Conservation (phyloP, 2,113 vertebrate genomes). For the Thalassoma bifasciatum region DNA sequence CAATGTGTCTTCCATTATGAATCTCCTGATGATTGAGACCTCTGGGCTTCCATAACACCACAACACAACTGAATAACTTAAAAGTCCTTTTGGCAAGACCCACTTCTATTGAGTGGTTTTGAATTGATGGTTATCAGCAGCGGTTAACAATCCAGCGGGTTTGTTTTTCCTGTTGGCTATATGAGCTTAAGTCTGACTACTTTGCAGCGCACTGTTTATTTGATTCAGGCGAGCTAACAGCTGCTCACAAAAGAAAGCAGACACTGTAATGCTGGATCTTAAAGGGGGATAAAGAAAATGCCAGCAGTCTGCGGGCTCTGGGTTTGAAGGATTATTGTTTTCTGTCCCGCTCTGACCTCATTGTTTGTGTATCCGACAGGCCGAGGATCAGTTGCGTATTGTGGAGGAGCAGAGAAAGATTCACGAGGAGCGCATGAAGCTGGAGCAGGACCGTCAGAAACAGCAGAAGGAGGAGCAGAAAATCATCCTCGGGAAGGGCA, state of each 20-base stretch:
- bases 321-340: neutral
- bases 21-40: conserved; percentile 13
- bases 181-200: conserved; percentile 9
- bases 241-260: neutral
- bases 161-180: conserved; percentile 11
- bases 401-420: conserved; percentile 99
- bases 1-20: conserved; percentile 19
- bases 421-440: conserved; percentile 99
- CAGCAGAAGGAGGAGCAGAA: conserved; percentile 99
- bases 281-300: neutral
- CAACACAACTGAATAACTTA: neutral
- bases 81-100: conserved; percentile 9
- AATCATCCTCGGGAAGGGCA: conserved; percentile 99
- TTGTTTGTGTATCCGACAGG: conserved; percentile 76
- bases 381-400: conserved; percentile 99
- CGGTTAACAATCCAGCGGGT: conserved; percentile 17
- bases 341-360: conserved; percentile 21
- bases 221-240: conserved; percentile 13
- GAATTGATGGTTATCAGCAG: conserved; percentile 45
- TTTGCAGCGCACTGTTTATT: conserved; percentile 44
- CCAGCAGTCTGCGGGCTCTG: conserved; percentile 4
- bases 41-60: neutral
- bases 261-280: neutral
- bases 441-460: conserved; percentile 98
- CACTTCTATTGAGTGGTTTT: conserved; percentile 15